Percentiles rank a stretch among this genome's conserved stretches.
Evolutionary conservation across 2,113 vertebrate genomes (phyloP).

Genomic region (Anthoscopus minutus): DNA sequence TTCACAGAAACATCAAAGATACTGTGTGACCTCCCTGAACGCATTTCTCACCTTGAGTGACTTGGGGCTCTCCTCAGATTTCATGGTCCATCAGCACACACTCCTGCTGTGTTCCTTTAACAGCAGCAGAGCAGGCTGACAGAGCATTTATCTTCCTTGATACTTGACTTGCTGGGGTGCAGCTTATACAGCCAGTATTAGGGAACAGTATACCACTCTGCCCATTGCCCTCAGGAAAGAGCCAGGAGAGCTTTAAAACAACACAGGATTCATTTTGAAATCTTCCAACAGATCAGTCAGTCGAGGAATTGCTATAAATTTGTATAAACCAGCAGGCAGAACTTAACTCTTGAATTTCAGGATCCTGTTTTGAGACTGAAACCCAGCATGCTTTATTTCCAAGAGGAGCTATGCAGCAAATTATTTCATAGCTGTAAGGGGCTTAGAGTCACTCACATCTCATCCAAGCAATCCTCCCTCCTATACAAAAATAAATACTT

Average conservation of each 20-base stretch:
- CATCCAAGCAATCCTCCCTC: neutral
- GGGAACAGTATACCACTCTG: neutral
- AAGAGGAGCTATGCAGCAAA: neutral
- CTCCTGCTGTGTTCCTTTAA: slow-evolving; percentile 3
- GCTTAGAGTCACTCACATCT: neutral
- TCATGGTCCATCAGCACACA: slow-evolving; percentile 31
- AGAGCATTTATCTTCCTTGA: slow-evolving; percentile 21
- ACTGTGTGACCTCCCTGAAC: neutral
- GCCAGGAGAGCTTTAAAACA: neutral
- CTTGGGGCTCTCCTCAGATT: slow-evolving; percentile 26
- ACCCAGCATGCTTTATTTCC: neutral
- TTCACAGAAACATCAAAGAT: slow-evolving; percentile 11
- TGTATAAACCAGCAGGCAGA: neutral
- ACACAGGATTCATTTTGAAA: neutral
- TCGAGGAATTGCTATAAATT: neutral
- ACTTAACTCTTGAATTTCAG: neutral
- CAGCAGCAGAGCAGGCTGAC: neutral
- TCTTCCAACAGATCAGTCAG: neutral
- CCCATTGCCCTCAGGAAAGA: neutral
- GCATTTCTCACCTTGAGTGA: slow-evolving; percentile 35
- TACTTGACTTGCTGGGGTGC: neutral
- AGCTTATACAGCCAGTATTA: neutral
- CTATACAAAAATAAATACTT: neutral
- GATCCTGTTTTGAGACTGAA: neutral
- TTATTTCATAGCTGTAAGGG: neutral